Evolutionary conservation across 2,113 vertebrate genomes (phyloP).

Genomic region (Calidris pugnax): DNA sequence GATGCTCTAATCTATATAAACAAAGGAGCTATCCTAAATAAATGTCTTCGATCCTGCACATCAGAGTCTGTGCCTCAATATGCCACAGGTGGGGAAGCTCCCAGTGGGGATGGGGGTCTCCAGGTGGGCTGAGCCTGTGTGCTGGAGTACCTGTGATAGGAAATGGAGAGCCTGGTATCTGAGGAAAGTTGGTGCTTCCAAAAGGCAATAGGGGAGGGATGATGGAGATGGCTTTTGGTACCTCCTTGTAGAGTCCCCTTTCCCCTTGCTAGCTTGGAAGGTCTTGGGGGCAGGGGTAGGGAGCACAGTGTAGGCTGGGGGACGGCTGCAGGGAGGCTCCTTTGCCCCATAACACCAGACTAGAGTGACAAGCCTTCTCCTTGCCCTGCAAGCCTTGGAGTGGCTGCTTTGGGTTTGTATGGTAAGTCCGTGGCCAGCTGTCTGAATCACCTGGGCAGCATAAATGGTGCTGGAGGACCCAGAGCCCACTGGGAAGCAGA

Average conservation of each 20-base stretch:
- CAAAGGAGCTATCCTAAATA: no score
- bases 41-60: no score
- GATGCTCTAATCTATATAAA: no score
- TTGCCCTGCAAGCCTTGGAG: background rate
- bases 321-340: background rate
- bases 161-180: background rate
- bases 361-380: background rate
- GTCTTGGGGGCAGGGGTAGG: background rate
- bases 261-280: background rate
- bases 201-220: background rate
- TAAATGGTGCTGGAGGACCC: background rate
- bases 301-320: background rate
- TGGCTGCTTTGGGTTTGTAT: background rate
- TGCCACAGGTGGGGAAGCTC: no score
- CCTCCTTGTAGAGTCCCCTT: background rate
- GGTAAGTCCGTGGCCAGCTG: background rate
- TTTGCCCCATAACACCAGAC: background rate
- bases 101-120: no score
- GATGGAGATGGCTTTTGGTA: background rate
- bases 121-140: no score
- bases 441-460: background rate
- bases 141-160: no score
- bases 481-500: background rate
- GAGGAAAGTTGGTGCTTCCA: background rate
- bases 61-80: no score